These are phyloP conservation scores for Pseudochromis fuscus DNA, from an alignment of 2,797 vertebrate species.

Conservation along the genomic window DNA sequence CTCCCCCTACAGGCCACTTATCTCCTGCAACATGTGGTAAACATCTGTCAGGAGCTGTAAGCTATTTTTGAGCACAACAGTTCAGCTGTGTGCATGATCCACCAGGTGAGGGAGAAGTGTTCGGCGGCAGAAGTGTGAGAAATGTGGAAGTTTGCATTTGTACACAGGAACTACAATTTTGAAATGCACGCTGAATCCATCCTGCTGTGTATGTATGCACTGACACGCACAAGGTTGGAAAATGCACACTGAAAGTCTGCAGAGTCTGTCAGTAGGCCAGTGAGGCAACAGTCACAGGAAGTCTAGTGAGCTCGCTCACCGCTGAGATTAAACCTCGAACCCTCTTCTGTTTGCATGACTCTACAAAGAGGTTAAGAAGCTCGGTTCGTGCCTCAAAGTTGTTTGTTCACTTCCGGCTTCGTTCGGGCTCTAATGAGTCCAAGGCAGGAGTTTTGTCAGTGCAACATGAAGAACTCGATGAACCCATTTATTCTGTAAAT, in stretches of 20 bases:
- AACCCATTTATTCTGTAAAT: conserved; percentile 34
- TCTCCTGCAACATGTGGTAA: background rate
- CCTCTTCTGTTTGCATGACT: conserved; percentile 21
- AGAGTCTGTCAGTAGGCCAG: conserved; percentile 46
- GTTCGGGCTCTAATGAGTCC: background rate
- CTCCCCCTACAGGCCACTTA: conserved; percentile 30
- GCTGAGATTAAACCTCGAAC: conserved; percentile 12
- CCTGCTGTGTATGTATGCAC: background rate
- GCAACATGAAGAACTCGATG: conserved; percentile 26
- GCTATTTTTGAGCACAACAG: conserved; percentile 1
- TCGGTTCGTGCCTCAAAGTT: background rate
- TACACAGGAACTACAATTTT: background rate
- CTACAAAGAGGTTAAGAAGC: conserved; percentile 2
- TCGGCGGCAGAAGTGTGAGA: no score
- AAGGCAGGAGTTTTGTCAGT: conserved; percentile 4
- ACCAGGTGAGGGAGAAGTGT: background rate
- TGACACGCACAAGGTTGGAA: conserved; percentile 24
- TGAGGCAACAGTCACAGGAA: conserved; percentile 57
- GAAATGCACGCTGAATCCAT: background rate
- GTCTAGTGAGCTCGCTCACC: conserved; percentile 30
- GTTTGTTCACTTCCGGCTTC: conserved; percentile 7
- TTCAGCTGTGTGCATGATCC: background rate
- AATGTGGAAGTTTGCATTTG: no score
- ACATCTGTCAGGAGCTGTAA: background rate
- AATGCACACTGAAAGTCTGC: conserved; percentile 30